Evolutionary conservation across 92 coral and sea anemone genomes (phyloP), one percentile per base, ranked within the genome.

Genomic region (Porites lobata): DNA sequence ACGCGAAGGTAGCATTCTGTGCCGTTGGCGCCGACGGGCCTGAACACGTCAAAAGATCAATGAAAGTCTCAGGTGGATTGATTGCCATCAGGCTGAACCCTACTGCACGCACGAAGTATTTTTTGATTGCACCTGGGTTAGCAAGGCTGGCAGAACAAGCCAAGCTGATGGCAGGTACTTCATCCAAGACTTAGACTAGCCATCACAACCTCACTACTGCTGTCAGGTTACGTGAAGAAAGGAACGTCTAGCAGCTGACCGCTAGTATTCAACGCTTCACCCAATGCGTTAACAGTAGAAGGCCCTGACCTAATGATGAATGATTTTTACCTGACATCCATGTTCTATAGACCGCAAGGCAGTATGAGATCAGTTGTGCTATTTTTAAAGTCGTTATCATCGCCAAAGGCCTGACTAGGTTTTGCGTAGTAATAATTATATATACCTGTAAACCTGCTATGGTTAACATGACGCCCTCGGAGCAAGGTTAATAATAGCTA

Each of bases 121-220:
- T 92, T 58, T 61, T 87, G 29, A 91, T 91, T 71, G 89, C 94
- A 15, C 94, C 94, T 7, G 89, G 83, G 71, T 76, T 88, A 4
- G 90, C 87, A 50, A 67, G 84, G n/a, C 90, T 88, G 74, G 92
- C 94, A 12, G 81, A 79, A 71, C 78, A 88, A 65, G 94, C 94
- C 65, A 83, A 92, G 79, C 14, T 24, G 18, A 83, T 84, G 94
- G 94, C 94, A 20, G 94, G 89, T 26, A 66, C 80, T 24, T 69
- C 84, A 0, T 65, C 85, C 8, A 91, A 86, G 91, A 75, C 78
- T 0, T 78, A 73, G 69, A 66, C 83, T 32, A 80, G 85, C 14
- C 94, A 91, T 69, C 88, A 86, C 75, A 91, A 91, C 87, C 88
- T 80, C 63, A 57, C 84, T 32, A 57, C 80, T 13, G 57, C 78